Conservation (phyloP, 2,797 vertebrate species). For the Mustela erminea region DNA sequence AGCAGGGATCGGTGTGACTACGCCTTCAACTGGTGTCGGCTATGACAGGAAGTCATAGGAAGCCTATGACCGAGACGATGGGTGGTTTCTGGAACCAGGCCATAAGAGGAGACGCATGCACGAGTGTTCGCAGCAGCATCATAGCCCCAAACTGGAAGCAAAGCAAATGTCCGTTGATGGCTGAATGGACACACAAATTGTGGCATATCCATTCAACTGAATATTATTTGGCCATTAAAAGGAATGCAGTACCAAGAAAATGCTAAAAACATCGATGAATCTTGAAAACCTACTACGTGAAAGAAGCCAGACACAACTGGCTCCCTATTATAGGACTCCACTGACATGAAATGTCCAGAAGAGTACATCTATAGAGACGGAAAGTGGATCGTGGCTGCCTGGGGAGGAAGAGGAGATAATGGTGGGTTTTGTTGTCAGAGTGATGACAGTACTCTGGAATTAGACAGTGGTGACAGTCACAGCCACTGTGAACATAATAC, state of each 20-base stretch:
- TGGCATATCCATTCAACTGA: neutral
- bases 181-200: neutral
- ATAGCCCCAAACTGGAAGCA: neutral
- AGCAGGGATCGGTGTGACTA: fast-evolving
- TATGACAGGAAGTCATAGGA: neutral
- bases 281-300: neutral
- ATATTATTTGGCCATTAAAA: neutral
- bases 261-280: neutral
- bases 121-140: neutral
- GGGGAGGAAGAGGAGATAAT: neutral
- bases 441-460: conserved; percentile 15
- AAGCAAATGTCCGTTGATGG: neutral
- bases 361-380: neutral
- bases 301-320: neutral
- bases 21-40: neutral
- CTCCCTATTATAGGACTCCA: neutral
- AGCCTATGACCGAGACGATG: neutral
- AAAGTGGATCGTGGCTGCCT: neutral
- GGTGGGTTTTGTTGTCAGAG: neutral
- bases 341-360: neutral
- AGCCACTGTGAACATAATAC: neutral
- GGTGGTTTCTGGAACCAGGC: neutral
- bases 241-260: neutral
- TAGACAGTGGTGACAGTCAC: neutral
- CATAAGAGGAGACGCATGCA: neutral